Conservation (phyloP, 2,113 vertebrate species). For the Xiphophorus maculatus region DNA sequence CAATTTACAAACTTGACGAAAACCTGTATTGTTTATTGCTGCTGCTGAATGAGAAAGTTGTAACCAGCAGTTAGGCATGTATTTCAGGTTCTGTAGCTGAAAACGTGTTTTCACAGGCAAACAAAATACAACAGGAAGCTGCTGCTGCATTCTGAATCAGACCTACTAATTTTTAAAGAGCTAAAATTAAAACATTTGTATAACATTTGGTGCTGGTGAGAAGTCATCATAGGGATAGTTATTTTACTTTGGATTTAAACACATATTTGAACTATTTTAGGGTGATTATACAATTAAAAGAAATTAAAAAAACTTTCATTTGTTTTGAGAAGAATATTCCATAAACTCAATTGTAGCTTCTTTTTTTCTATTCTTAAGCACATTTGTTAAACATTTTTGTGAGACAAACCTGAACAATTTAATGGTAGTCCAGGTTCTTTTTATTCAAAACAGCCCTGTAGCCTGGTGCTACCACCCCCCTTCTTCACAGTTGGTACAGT, state of each 20-base stretch:
- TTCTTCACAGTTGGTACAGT: background rate
- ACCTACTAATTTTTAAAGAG: background rate
- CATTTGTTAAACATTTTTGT: no score
- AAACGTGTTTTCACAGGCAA: background rate
- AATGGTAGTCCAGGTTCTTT: no score
- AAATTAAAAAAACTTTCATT: background rate
- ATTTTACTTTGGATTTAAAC: background rate
- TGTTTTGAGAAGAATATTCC: no score
- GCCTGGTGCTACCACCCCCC: background rate
- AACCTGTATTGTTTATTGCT: background rate
- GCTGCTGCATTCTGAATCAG: no score
- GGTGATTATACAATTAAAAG: background rate
- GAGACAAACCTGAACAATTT: no score
- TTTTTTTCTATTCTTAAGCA: no score
- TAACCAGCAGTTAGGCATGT: slow-evolving; percentile 3
- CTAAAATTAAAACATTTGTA: background rate
- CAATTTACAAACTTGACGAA: background rate
- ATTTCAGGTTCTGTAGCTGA: slow-evolving; percentile 7
- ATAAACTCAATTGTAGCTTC: no score
- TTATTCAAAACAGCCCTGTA: background rate
- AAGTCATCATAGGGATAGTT: no score
- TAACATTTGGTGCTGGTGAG: no score
- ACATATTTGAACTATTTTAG: background rate
- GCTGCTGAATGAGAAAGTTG: background rate
- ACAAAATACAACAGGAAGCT: background rate